These are phyloP conservation scores for Dendrolimus punctatus DNA, from an alignment of 1,140 invertebrate species.

Conservation along the genomic window DNA sequence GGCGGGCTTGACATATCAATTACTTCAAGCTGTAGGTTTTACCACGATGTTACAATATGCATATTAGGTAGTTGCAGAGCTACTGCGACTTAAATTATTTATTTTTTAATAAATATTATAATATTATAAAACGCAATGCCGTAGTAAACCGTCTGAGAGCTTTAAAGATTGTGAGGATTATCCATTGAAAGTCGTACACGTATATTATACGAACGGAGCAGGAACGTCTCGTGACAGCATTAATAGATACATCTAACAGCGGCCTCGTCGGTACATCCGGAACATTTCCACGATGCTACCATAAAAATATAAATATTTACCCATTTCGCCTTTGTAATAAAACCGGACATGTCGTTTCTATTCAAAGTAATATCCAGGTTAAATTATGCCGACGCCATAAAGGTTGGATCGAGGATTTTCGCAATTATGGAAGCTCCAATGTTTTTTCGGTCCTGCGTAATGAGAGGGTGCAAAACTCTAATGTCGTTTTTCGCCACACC, in stretches of 20 bases:
- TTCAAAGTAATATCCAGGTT: conserved; percentile 29
- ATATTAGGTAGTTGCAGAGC: no score
- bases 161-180: conserved; percentile 11
- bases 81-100: no score
- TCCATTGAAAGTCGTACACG: conserved; percentile 13
- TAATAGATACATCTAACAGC: conserved; percentile 11
- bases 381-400: conserved; percentile 32
- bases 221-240: conserved; percentile 11
- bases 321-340: conserved; percentile 20
- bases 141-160: conserved; percentile 2
- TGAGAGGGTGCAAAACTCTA: conserved; percentile 26
- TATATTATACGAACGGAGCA: conserved; percentile 12
- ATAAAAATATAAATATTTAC: conserved; percentile 20
- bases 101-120: conserved; percentile 1
- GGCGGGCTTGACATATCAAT: no score
- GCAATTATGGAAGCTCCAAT: conserved; percentile 28
- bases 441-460: conserved; percentile 29
- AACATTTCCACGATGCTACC: neutral
- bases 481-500: conserved; percentile 7
- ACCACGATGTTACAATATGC: no score
- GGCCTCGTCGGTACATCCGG: neutral
- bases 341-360: conserved; percentile 23
- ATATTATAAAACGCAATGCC: conserved; percentile 7
- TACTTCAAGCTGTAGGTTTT: no score
- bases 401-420: conserved; percentile 28